Evolutionary conservation across 2,888 invertebrate genomes (phyloP).

Genomic region (Phaonia tiefii): DNA sequence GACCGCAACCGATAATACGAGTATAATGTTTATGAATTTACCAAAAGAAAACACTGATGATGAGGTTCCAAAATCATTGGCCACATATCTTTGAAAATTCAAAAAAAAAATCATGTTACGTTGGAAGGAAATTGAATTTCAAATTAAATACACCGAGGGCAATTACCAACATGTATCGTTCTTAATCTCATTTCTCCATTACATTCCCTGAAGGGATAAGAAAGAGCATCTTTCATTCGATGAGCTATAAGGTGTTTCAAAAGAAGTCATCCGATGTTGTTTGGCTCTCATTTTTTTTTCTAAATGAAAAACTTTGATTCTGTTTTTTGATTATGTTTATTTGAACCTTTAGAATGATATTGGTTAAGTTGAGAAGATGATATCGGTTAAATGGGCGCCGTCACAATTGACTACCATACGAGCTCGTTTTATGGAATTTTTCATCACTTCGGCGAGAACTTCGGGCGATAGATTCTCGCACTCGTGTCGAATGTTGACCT

Average conservation of each 20-base stretch:
- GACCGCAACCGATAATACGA: too few relatives aligned
- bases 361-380: neutral
- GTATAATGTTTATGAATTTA: too few relatives aligned
- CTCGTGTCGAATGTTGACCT: neutral
- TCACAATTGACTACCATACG: neutral
- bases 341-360: neutral
- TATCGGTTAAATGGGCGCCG: neutral
- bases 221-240: too few relatives aligned
- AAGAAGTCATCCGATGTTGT: neutral
- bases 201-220: too few relatives aligned
- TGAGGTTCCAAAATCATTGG: too few relatives aligned
- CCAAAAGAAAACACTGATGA: too few relatives aligned
- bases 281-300: neutral
- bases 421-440: neutral
- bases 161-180: too few relatives aligned
- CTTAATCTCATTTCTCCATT: too few relatives aligned
- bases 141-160: too few relatives aligned
- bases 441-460: neutral
- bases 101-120: too few relatives aligned
- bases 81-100: too few relatives aligned
- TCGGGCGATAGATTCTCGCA: constrained; percentile 7
- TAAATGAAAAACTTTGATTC: constrained; percentile 3
- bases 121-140: too few relatives aligned
- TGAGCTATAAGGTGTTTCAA: neutral
- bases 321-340: neutral